phyloP scores from a whole-genome alignment of 2,797 vertebrate genomes.

The Lophotriccus pileatus region DNA sequence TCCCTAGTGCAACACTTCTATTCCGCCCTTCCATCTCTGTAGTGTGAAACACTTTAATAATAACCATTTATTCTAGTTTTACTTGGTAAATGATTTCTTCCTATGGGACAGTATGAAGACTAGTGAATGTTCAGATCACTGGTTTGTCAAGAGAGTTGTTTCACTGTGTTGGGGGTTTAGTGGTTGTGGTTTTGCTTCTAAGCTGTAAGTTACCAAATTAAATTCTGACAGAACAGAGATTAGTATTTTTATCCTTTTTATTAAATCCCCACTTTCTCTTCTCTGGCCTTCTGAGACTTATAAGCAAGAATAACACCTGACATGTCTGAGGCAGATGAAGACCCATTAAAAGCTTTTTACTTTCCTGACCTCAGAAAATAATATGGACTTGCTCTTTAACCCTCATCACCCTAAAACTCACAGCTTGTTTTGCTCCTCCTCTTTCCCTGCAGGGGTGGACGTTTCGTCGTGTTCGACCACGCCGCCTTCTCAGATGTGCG shows the following conservation, averaged over 20 bases:
- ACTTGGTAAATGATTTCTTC: background rate
- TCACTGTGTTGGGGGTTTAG: background rate
- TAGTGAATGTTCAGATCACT: background rate
- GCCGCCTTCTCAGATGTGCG: constrained; percentile 84
- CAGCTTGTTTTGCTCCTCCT: background rate
- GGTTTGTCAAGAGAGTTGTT: background rate
- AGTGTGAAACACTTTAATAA: background rate
- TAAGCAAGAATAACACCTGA: background rate
- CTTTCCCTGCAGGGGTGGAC: constrained; percentile 76
- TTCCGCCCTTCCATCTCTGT: background rate
- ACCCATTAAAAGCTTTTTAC: background rate
- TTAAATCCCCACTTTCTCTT: background rate
- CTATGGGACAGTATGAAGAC: background rate
- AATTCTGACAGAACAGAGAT: background rate
- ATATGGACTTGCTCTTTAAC: background rate
- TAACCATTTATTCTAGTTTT: background rate
- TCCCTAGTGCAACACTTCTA: background rate
- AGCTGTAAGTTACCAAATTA: background rate
- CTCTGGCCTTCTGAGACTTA: background rate
- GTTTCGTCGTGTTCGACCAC: constrained; percentile 91
- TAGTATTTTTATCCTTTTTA: background rate
- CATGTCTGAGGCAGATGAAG: background rate
- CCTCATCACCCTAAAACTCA: background rate
- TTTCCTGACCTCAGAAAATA: background rate
- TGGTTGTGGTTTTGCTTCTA: background rate